Evolutionary conservation across 2,888 invertebrate species (phyloP).

Genomic region (Cynaeus angustus): DNA sequence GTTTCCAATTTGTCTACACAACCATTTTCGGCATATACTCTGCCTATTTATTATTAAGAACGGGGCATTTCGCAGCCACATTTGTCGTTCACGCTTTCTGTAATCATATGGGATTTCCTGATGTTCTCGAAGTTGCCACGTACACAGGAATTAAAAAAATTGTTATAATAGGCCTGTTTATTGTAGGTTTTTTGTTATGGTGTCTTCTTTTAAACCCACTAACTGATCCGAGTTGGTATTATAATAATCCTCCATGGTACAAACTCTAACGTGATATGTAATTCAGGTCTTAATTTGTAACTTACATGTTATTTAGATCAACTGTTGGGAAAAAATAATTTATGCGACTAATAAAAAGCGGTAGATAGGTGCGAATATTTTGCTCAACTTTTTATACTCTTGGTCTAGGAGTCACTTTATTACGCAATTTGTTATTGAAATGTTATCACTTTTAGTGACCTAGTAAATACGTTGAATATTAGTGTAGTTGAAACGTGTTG

Average conservation of each 20-base stretch:
- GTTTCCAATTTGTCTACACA: slow-evolving; percentile 93
- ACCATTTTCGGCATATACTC: slow-evolving; percentile 96
- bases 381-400: slow-evolving; percentile 41
- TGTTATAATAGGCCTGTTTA: slow-evolving; percentile 79
- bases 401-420: slow-evolving; percentile 25
- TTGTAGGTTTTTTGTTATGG: slow-evolving; percentile 87
- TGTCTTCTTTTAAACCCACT: slow-evolving; percentile 83
- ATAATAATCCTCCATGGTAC: slow-evolving; percentile 61
- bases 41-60: slow-evolving; percentile 91
- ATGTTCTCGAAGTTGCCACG: slow-evolving; percentile 82
- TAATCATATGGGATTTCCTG: slow-evolving; percentile 97
- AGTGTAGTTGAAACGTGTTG: slow-evolving; percentile 2
- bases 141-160: slow-evolving; percentile 75
- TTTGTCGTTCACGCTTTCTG: slow-evolving; percentile 95
- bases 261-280: slow-evolving; percentile 23
- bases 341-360: slow-evolving; percentile 14
- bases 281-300: slow-evolving; percentile 26
- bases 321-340: no score
- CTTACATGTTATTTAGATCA: no score
- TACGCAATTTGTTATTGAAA: slow-evolving; percentile 11
- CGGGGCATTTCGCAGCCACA: slow-evolving; percentile 92
- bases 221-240: slow-evolving; percentile 77
- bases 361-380: slow-evolving; percentile 12
- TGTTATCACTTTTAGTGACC: slow-evolving; percentile 8
- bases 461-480: slow-evolving; percentile 7